Base-by-base conservation (phyloP, 2,797 vertebrate genomes). In the Coluber constrictor region DNA sequence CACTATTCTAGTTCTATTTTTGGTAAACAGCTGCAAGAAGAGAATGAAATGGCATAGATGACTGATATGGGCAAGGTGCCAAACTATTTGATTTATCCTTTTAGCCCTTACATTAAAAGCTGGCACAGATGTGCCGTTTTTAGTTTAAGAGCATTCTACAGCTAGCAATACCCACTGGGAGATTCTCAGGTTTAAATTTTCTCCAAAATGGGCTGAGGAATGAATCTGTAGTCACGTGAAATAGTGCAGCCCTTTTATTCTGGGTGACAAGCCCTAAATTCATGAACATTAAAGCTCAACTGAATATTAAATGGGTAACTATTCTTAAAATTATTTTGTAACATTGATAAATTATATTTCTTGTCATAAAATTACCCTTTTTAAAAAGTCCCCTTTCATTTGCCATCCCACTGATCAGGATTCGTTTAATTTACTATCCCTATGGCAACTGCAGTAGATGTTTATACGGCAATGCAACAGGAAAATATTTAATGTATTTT, bases 11-110 rank as follows among this genome's bases (percentile, higher is more conserved):
- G 59, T 66, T 94, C 95, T 96, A 94, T 94, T 97, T 96, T 90
- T 92, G 92, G 95, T 92, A 47, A 88, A 94, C 95, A 95, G 95
- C 96, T 95, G 94, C 83, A 94, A 87, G 93, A 94, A 66, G 91
- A 94, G 93, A 59, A 61, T 90, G 86, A 90, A 93, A 51, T 37
- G 3, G 5, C 7, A 91, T n/a, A 25, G 90, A 83, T 88, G 86
- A 94, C 63, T 56, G n/a, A 43, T 90, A 70, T 4, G 89, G 47
- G 37, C 12, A 13, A 56, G 43, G 4, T 92, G 47, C 23, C 93
- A 25, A 92, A 90, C 37, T 92, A 89, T 27, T 86, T 91, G 23
- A 2, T 1, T 88, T 61, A 89, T 23, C 13, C 11, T 93, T 66
- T 79, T 43, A 89, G 37, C 86, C 83, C 54, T 32, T 90, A 51